Percentiles rank a stretch among this genome's conserved stretches.
Evolutionary conservation across 2,113 vertebrate species (phyloP).

Genomic region (Gallinago media): DNA sequence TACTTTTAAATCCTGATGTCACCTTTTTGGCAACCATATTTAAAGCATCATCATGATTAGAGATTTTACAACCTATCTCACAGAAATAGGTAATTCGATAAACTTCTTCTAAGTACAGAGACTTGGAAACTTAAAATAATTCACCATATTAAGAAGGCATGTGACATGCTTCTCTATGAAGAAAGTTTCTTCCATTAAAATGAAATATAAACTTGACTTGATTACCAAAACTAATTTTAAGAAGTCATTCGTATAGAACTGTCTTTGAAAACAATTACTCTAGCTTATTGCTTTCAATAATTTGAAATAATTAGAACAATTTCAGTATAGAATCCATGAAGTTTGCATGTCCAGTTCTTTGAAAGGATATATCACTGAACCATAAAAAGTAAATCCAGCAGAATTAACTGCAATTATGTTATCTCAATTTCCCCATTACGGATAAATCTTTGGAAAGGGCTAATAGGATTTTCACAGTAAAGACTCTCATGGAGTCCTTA

Average conservation of each 20-base stretch:
- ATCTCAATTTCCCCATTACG: not conserved
- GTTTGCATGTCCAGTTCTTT: not conserved
- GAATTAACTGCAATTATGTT: not conserved
- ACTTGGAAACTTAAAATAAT: not conserved
- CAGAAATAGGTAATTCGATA: not conserved
- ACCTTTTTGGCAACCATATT: not conserved
- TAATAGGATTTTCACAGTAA: not conserved
- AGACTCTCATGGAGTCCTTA: not conserved
- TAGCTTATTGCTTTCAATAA: not conserved
- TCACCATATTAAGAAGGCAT: not conserved
- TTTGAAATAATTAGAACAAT: not conserved
- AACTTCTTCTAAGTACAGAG: not conserved
- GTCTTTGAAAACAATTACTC: not conserved
- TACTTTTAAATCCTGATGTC: not conserved
- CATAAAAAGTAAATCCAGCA: not conserved
- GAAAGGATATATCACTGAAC: not conserved
- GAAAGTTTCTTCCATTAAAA: not conserved
- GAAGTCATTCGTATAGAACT: not conserved
- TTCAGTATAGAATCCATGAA: not conserved
- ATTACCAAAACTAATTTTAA: not conserved
- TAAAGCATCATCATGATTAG: not conserved
- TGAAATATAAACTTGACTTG: not conserved
- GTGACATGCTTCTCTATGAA: not conserved
- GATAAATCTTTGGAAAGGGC: not conserved
- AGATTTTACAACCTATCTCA: not conserved